These are phyloP conservation scores for Tribolium freemani DNA, from an alignment of 2,888 invertebrate genomes.

Conservation along the genomic window DNA sequence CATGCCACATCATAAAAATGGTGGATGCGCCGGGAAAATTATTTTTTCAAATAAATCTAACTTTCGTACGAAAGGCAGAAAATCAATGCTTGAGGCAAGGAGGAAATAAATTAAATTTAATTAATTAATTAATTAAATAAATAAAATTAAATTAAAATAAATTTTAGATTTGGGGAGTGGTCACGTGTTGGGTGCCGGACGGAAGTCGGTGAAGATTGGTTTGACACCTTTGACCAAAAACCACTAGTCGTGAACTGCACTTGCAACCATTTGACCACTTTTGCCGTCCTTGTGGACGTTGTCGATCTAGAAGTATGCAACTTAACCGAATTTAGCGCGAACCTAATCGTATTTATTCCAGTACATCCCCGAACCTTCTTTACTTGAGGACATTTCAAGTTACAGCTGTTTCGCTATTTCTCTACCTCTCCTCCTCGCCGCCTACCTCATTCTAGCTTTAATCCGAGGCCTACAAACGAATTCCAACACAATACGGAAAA, in stretches of 20 bases:
- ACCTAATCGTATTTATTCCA: conserved; percentile 58
- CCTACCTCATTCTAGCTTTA: conserved; percentile 85
- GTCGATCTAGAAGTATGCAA: conserved; percentile 84
- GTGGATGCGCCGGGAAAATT: no score
- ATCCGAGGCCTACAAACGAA: conserved; percentile 89
- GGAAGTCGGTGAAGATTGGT: conserved; percentile 77
- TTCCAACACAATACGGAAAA: conserved; percentile 94
- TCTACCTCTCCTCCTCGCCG: conserved; percentile 82
- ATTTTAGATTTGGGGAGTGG: conserved; percentile 73
- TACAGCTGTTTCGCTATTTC: conserved; percentile 91
- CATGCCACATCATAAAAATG: no score
- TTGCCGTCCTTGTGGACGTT: conserved; percentile 91
- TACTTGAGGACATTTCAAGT: conserved; percentile 88
- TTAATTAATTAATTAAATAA: no score
- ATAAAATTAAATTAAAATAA: not conserved
- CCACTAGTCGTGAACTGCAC: conserved; percentile 89
- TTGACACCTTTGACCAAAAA: conserved; percentile 68
- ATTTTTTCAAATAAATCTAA: no score
- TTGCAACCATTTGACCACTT: conserved; percentile 92
- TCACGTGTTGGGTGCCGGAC: conserved; percentile 91
- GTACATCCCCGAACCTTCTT: conserved; percentile 89
- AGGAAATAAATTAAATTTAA: no score
- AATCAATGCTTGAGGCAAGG: no score
- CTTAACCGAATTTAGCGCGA: not conserved
- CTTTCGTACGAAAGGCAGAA: no score